phyloP scores from a whole-genome alignment of 30 jellyfish, hydroid and myxozoan genomes.

The Haliclystus octoradiatus region DNA sequence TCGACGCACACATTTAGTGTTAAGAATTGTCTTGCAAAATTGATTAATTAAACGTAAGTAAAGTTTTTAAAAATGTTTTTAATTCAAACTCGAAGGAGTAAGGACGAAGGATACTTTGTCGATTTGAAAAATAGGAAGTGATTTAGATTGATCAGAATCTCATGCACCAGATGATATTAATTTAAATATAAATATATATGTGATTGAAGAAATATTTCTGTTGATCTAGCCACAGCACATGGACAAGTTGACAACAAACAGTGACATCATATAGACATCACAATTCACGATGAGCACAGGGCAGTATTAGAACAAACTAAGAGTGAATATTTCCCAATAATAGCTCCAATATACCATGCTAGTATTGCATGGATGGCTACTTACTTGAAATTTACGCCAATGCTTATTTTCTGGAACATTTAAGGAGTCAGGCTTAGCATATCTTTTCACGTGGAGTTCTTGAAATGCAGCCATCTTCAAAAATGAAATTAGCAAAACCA shows the following conservation, averaged over 20 bases:
- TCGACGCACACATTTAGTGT: no score
- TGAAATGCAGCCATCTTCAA: slow-evolving; percentile 4
- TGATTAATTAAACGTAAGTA: no score
- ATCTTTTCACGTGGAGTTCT: slow-evolving; percentile 18
- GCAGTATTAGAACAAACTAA: neutral
- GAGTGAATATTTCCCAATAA: neutral
- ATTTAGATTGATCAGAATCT: no score
- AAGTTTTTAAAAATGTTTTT: no score
- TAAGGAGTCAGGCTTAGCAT: slow-evolving; percentile 12
- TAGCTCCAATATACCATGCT: neutral
- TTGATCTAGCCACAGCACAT: neutral
- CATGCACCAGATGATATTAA: no score
- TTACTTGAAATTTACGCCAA: slow-evolving; percentile 37
- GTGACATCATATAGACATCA: neutral
- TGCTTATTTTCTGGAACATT: slow-evolving; percentile 4
- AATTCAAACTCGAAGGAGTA: no score
- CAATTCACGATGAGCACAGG: neutral
- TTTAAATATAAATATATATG: no score
- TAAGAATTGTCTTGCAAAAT: no score
- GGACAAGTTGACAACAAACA: neutral
- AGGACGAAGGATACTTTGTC: no score
- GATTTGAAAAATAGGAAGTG: no score
- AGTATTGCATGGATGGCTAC: neutral
- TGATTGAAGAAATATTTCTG: no score
- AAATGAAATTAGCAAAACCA: no score